Conservation (phyloP, 2,113 vertebrate species). For the Podarcis muralis region DNA sequence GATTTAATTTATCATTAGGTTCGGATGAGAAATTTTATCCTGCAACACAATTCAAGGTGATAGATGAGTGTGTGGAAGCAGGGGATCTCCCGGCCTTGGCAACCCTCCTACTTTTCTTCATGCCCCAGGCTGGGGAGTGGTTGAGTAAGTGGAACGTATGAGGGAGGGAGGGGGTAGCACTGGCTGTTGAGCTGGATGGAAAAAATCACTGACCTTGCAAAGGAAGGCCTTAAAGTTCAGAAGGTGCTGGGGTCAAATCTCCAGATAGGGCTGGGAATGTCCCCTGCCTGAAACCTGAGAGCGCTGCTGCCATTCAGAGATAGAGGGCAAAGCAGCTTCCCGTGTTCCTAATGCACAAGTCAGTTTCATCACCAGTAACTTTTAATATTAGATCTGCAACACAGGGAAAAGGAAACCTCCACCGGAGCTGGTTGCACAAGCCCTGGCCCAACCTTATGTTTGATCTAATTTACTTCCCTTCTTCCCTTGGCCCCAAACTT, state of each 20-base stretch:
- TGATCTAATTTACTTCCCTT: neutral
- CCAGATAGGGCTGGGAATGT: neutral
- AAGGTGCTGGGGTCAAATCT: no score
- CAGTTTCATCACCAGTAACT: neutral
- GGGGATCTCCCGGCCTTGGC: slow-evolving; percentile 47
- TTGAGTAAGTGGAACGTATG: neutral
- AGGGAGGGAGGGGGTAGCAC: accelerated
- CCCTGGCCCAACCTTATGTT: neutral
- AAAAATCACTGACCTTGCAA: slow-evolving; percentile 27
- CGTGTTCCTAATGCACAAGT: neutral
- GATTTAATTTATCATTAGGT: slow-evolving; percentile 73
- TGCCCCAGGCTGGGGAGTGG: neutral
- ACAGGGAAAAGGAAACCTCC: neutral
- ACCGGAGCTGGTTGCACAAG: neutral
- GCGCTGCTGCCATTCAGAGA: neutral
- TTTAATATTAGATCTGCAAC: neutral
- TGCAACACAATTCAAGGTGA: slow-evolving; percentile 67
- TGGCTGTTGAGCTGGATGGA: neutral
- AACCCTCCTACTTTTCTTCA: neutral
- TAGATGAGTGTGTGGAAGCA: slow-evolving; percentile 59
- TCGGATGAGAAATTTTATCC: slow-evolving; percentile 72
- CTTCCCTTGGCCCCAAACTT: neutral
- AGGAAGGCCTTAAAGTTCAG: neutral
- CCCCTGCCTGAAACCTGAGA: neutral
- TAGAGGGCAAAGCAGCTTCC: neutral